A percentile compares a stretch with the other conserved stretches of the same genome.
Conservation (phyloP, 2,113 vertebrate genomes). For the Vidua chalybeata region DNA sequence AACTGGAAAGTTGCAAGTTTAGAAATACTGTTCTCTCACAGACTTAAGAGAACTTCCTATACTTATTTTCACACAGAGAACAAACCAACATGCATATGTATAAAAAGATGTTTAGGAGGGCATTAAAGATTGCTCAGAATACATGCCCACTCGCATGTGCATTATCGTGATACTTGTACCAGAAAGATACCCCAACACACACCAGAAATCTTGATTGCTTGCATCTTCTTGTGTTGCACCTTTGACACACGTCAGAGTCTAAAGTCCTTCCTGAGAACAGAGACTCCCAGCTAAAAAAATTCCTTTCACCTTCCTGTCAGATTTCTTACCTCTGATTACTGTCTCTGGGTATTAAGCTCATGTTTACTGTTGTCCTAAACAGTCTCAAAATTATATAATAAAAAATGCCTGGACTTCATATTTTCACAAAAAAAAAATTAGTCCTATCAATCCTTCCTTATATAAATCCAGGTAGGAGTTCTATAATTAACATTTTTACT, state of each 20-base stretch:
- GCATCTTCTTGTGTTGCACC: neutral
- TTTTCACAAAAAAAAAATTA: neutral
- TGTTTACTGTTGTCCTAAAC: neutral
- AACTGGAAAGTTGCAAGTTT: neutral
- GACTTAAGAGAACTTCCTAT: neutral
- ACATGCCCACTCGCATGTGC: accelerated
- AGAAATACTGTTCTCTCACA: neutral
- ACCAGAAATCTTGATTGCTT: neutral
- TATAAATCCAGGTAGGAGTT: neutral
- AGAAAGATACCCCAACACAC: neutral
- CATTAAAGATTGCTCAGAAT: neutral
- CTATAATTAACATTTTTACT: neutral
- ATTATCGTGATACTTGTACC: neutral
- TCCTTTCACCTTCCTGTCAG: neutral
- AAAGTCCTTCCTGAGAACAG: neutral
- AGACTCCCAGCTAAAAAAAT: neutral
- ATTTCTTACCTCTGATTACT: neutral
- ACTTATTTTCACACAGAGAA: neutral
- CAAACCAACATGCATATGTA: neutral
- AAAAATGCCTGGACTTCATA: neutral
- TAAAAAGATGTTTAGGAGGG: neutral
- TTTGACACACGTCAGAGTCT: neutral
- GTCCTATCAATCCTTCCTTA: neutral
- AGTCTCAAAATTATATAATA: neutral
- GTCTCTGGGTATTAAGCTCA: neutral